Base-by-base conservation (phyloP, 2,888 invertebrate genomes). In the Reticulitermes lucifugus region DNA sequence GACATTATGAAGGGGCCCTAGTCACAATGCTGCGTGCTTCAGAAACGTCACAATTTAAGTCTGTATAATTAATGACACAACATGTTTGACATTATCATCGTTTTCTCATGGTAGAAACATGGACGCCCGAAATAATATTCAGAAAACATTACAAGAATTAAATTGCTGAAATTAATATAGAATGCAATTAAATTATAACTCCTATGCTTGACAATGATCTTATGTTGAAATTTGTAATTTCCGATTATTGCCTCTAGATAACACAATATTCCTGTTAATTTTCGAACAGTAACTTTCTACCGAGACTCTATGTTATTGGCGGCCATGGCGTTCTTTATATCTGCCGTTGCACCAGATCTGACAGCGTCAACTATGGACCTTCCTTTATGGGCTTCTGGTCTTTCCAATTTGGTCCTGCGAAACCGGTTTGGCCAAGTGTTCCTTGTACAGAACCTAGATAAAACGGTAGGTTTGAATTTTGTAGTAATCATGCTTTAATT, bases 241-340 rank as follows among this genome's bases (percentile, higher is more conserved):
- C 60, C 22, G 21, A 22, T 12, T 60, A 35, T 22, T 2, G 6
- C n/a, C 21, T 22, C 6, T 51, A 12, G 14, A 51, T 25, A 65
- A 65, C 9, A 65, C 9, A 65, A 65, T 65, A 12, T 65, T 0
- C 14, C 9, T 25, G 9, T 10, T n/a, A 25, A 25, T 65, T 65
- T 65, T 46, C 25, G 46, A 22, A 46, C 77, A 77, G 77, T 77
- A 35, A 77, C 51, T 12, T 77, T 77, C 46, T 77, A 46, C 14
- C 43, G 77, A n/a, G 77, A 77, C 25, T 77, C 77, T 10, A 41
- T 77, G 46, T 1, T 77, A 22, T 35, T 77, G n/a, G 41, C 77
- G 12, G 22, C 41, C 22, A 43, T 77, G 46, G 51, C 77, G 5
- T 22, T 77, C 7, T 41, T 77, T 14, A 51, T 22, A 22, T 35